These are phyloP conservation scores for Ormyrus nitidulus DNA, from an alignment of 2,888 invertebrate species.

Conservation along the genomic window DNA sequence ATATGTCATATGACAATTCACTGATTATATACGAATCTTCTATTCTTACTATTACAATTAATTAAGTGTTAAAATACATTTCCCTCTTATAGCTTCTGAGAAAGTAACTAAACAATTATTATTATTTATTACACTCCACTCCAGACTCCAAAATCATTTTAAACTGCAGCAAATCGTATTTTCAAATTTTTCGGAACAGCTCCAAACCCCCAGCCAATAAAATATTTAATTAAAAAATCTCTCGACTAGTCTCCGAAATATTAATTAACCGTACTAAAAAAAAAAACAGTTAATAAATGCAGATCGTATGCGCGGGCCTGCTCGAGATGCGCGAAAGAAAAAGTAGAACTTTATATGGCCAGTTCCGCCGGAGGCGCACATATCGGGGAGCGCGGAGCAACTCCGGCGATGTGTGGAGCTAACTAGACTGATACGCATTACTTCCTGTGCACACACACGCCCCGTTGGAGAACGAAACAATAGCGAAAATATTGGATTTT, in stretches of 20 bases:
- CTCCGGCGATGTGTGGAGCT: neutral
- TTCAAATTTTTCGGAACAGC: too few species aligned
- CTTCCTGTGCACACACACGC: constrained; percentile 5
- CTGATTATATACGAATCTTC: too few species aligned
- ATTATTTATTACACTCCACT: too few species aligned
- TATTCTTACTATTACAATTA: too few species aligned
- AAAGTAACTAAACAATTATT: too few species aligned
- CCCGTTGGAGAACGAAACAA: constrained; percentile 16
- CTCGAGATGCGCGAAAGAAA: constrained; percentile 21
- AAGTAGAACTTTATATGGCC: constrained; percentile 31
- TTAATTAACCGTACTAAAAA: neutral
- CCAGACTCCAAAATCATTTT: too few species aligned
- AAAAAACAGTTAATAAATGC: neutral
- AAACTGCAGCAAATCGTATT: too few species aligned
- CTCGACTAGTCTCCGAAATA: neutral
- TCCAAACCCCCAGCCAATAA: too few species aligned
- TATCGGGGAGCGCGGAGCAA: neutral
- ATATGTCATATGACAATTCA: too few species aligned
- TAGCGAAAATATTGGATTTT: constrained; percentile 42
- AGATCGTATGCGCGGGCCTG: neutral
- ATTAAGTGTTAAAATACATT: too few species aligned
- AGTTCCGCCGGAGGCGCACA: constrained; percentile 4
- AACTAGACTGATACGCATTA: constrained; percentile 32
- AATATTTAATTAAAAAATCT: too few species aligned
- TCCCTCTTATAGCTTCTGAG: too few species aligned